Evolutionary conservation across 2,888 invertebrate species (phyloP).

Genomic region (Noctuana brunneofusca): DNA sequence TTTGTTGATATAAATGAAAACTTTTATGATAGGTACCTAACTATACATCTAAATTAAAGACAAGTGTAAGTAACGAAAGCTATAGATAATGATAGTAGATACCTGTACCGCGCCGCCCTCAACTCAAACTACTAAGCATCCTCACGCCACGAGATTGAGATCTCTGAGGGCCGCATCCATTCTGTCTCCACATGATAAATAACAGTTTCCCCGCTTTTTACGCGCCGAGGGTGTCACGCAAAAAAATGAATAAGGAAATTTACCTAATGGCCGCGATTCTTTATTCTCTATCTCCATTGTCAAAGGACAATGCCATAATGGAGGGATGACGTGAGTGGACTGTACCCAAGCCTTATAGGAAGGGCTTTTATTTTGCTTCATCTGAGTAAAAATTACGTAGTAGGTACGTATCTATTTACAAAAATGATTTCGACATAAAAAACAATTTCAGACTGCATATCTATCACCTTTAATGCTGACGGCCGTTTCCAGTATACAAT

Average conservation of each 20-base stretch:
- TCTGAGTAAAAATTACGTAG: conserved; percentile 21
- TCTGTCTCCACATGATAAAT: conserved; percentile 70
- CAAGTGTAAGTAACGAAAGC: too few species aligned
- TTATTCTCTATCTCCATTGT: conserved; percentile 79
- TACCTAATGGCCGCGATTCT: conserved; percentile 82
- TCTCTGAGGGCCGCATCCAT: conserved; percentile 51
- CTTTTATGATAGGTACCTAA: too few species aligned
- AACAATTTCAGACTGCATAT: too few species aligned
- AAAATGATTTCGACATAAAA: neutral
- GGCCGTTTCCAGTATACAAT: too few species aligned
- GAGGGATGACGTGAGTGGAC: conserved; percentile 79
- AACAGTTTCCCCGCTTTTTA: conserved; percentile 68
- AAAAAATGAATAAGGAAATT: conserved; percentile 83
- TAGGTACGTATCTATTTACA: neutral
- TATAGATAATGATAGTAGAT: neutral
- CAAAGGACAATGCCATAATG: conserved; percentile 79
- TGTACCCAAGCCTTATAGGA: conserved; percentile 48
- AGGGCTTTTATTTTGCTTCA: conserved; percentile 54
- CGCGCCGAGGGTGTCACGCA: conserved; percentile 75
- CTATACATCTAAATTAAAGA: too few species aligned
- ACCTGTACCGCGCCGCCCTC: neutral
- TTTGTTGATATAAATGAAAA: too few species aligned
- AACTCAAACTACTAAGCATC: conserved; percentile 56
- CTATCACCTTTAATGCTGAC: too few species aligned
- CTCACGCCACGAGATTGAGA: conserved; percentile 67